Evolutionary conservation across 2,113 vertebrate genomes (phyloP).

Genomic region (Amphiprion percula): DNA sequence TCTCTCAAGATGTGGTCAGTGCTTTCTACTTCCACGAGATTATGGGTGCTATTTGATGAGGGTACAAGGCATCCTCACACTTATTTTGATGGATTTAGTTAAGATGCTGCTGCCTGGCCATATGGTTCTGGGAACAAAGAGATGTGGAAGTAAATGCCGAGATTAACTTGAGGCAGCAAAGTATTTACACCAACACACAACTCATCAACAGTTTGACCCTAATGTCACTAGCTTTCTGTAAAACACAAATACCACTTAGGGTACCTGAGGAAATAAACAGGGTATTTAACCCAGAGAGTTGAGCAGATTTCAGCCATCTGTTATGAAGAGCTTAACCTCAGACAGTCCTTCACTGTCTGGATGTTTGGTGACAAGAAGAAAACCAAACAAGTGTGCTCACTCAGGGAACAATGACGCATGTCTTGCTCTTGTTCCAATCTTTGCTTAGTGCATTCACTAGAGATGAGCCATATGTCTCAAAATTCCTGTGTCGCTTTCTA

Average conservation of each 20-base stretch:
- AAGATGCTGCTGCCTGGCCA: slow-evolving; percentile 54
- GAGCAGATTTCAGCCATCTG: slow-evolving; percentile 84
- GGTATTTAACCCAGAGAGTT: slow-evolving; percentile 75
- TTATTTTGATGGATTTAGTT: slow-evolving; percentile 61
- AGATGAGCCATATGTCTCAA: slow-evolving; percentile 71
- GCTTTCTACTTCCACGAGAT: slow-evolving; percentile 46
- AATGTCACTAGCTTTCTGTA: slow-evolving; percentile 62
- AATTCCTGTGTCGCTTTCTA: slow-evolving; percentile 52
- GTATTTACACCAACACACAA: slow-evolving; percentile 57
- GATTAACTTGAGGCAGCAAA: slow-evolving; percentile 69
- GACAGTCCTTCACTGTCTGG: slow-evolving; percentile 69
- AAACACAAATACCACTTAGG: slow-evolving; percentile 69
- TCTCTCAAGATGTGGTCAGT: slow-evolving; percentile 57
- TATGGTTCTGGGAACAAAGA: slow-evolving; percentile 67
- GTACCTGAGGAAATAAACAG: slow-evolving; percentile 81
- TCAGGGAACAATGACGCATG: slow-evolving; percentile 59
- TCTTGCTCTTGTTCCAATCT: slow-evolving; percentile 47
- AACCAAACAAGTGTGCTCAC: slow-evolving; percentile 64
- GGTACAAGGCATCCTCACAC: slow-evolving; percentile 29
- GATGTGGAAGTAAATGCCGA: slow-evolving; percentile 51
- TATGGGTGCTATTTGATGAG: slow-evolving; percentile 68
- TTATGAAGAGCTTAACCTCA: slow-evolving; percentile 77
- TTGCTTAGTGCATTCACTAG: slow-evolving; percentile 58
- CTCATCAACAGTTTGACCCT: slow-evolving; percentile 62
- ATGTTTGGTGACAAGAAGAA: slow-evolving; percentile 56